phyloP scores from a whole-genome alignment of 2,888 invertebrate species.

The Phaedon cochleariae region DNA sequence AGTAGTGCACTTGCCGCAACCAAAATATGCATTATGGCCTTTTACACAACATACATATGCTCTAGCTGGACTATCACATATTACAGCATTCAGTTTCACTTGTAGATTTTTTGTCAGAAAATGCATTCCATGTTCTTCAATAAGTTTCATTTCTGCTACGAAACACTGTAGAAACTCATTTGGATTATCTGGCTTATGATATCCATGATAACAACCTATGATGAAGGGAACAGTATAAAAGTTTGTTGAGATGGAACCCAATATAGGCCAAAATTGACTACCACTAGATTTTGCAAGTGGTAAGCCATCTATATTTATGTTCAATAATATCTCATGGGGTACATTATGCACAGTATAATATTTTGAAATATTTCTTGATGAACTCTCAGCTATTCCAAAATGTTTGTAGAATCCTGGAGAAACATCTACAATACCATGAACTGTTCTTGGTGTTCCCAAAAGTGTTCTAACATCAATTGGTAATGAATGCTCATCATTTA shows the following conservation, averaged over 20 bases:
- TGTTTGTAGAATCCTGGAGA: not conserved
- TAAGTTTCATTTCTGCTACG: conserved; percentile 4
- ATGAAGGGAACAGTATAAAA: conserved; percentile 13
- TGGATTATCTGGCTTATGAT: conserved; percentile 3
- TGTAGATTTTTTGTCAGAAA: not conserved
- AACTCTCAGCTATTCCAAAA: not conserved
- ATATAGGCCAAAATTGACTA: conserved; percentile 17
- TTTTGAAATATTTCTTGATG: too few relatives aligned
- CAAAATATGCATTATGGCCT: too few relatives aligned
- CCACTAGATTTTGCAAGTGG: conserved; percentile 16
- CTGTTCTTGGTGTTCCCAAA: conserved; percentile 2
- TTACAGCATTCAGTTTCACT: conserved; percentile 13
- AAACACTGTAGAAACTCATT: conserved; percentile 9
- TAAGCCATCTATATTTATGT: conserved; percentile 16
- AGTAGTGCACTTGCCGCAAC: conserved; percentile 9
- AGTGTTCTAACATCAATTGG: conserved; percentile 5
- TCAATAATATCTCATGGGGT: not conserved
- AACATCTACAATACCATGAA: not conserved
- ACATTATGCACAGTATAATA: not conserved
- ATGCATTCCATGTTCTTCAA: not conserved
- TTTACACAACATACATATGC: too few relatives aligned
- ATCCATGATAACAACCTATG: conserved; percentile 12
- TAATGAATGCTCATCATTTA: not conserved
- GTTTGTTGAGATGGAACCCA: conserved; percentile 1
- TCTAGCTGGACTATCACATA: conserved; percentile 17